These are phyloP conservation scores for Thymelicus sylvestris DNA, from an alignment of 2,888 invertebrate genomes.

Conservation along the genomic window DNA sequence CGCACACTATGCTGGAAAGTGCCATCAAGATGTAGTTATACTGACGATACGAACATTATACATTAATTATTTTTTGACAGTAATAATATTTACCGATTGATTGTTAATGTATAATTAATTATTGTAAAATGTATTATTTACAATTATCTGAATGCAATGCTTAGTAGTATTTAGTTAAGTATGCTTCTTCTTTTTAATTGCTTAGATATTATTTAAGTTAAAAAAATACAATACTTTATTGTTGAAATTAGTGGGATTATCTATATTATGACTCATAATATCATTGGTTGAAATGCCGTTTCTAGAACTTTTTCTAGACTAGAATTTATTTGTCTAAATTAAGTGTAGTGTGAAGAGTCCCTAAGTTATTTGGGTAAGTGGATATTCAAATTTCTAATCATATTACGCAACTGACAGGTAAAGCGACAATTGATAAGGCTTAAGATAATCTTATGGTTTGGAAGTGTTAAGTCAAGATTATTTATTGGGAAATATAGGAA, in stretches of 20 bases:
- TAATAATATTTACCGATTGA: too few species aligned
- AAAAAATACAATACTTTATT: too few species aligned
- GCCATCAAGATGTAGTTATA: neutral
- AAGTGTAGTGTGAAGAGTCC: constrained; percentile 9
- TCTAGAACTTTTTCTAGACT: neutral
- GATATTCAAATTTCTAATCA: constrained; percentile 36
- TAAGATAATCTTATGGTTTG: constrained; percentile 32
- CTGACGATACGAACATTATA: neutral
- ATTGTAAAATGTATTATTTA: too few species aligned
- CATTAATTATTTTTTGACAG: too few species aligned
- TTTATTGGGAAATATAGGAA: constrained; percentile 27
- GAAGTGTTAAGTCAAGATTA: constrained; percentile 34
- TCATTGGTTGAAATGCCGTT: neutral
- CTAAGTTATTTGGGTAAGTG: constrained; percentile 17
- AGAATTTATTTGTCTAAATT: neutral
- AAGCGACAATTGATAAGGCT: constrained; percentile 34
- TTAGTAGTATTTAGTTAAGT: too few species aligned
- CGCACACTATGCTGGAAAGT: constrained; percentile 11
- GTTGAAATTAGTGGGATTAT: too few species aligned
- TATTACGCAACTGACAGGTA: constrained; percentile 31
- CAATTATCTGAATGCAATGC: too few species aligned
- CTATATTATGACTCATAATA: too few species aligned
- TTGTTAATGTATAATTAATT: too few species aligned
- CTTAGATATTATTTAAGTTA: too few species aligned
- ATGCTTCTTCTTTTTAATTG: too few species aligned